These are phyloP conservation scores for Empidonax alnorum DNA, from an alignment of 2,113 vertebrate genomes.

Conservation along the genomic window DNA sequence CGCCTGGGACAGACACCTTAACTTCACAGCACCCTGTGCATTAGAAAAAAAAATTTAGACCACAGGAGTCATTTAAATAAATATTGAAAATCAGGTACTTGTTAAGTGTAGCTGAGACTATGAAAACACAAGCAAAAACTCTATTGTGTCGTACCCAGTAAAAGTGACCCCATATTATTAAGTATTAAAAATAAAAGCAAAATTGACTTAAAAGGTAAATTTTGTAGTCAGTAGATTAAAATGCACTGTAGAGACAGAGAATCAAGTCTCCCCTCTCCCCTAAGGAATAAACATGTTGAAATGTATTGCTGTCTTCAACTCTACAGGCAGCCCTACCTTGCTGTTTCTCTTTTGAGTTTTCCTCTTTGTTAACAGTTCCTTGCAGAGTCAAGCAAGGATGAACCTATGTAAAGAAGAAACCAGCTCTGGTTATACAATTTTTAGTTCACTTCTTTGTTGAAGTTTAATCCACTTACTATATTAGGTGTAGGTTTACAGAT, in stretches of 20 bases:
- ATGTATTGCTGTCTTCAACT: background rate
- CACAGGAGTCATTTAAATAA: background rate
- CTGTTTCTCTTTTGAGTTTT: background rate
- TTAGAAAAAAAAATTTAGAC: background rate
- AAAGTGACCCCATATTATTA: background rate
- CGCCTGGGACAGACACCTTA: constrained; percentile 74
- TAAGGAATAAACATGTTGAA: background rate
- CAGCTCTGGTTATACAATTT: background rate
- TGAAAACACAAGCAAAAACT: background rate
- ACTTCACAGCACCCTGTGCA: constrained; percentile 63
- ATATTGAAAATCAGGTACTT: background rate
- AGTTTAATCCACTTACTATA: background rate
- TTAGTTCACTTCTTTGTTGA: background rate
- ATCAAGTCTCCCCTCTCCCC: background rate
- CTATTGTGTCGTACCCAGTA: background rate
- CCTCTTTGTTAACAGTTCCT: constrained; percentile 53
- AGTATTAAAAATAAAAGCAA: background rate
- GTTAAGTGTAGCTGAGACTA: background rate
- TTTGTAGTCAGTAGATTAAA: background rate
- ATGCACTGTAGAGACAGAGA: background rate
- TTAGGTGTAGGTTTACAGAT: background rate
- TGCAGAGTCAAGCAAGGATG: constrained; percentile 75
- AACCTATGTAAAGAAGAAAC: constrained; percentile 61
- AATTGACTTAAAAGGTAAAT: background rate
- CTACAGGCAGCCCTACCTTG: constrained; percentile 57